phyloP scores from a whole-genome alignment of 2,113 vertebrate species.

The Oreochromis spilurus region DNA sequence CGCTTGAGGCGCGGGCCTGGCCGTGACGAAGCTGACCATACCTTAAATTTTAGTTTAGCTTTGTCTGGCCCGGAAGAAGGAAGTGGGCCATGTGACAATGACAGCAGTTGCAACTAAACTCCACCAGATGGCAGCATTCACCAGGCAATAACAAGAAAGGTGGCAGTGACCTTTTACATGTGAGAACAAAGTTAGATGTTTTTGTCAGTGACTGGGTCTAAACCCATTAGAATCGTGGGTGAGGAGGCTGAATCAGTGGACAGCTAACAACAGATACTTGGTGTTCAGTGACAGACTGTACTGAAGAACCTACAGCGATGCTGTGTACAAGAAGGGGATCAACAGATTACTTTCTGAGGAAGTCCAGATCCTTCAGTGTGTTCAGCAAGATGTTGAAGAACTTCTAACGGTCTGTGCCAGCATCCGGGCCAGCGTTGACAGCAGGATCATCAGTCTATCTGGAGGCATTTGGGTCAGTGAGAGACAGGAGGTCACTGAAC shows the following conservation, averaged over 20 bases:
- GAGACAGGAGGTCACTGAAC: neutral
- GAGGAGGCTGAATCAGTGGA: neutral
- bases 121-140: neutral
- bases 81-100: neutral
- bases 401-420: neutral
- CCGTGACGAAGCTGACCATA: neutral
- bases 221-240: neutral
- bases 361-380: neutral
- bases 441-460: neutral
- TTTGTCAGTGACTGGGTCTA: neutral
- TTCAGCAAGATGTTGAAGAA: neutral
- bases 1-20: rapidly evolving
- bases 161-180: neutral
- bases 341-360: neutral
- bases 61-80: neutral
- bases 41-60: neutral
- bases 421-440: neutral
- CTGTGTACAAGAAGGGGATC: neutral
- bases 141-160: neutral
- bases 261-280: neutral
- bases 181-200: neutral
- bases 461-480: neutral
- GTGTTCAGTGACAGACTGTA: neutral
- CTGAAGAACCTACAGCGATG: neutral
- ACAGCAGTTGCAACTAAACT: neutral